Base-by-base conservation (phyloP, 1,140 invertebrate genomes). In the Calycopis cecrops region DNA sequence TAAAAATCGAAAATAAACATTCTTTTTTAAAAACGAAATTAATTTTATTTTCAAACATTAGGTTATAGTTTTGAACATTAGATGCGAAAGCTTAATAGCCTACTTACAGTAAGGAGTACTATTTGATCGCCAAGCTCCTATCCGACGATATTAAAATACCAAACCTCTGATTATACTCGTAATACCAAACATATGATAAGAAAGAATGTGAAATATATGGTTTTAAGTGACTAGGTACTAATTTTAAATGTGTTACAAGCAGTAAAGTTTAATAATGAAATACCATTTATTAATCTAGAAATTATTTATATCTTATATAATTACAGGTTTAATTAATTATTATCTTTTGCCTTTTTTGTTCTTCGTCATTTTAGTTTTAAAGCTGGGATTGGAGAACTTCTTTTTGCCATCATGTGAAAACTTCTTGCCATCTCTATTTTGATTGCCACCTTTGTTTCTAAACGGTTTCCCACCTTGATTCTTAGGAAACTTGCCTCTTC, bases 351-450 rank as follows among this genome's bases (percentile, higher is more conserved):
- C 68, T 71, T 55, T 37, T 64, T 55, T 57, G 52, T 11, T 58
- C 48, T 52, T 38, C 52, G 12, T 68, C 63, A 14, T 73, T 68
- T 40, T 67, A 67, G 11, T 58, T 65, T 59, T 62, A 63, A 68
- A 47, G 9, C 40, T 53, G 16, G 37, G 21, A 53, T 34, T 44
- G 21, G 40, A 34, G 17, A 50, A 57, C 55, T 67, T 76, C 0
- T 59, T 59, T 2, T 56, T 58, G 7, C 56, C 59, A 35, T 64
- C 65, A 12, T 75, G 61, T 40, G 38, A 40, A 44, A 73, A 71
- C 4, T 67, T 75, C 17, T 62, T 60, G 44, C 58, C 52, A 47
- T 44, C 59, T 66, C 57, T 62, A 60, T 62, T 57, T 64, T 53
- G 3, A 55, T 55, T 59, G 7, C 59, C 65, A 14, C 65, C 71